phyloP scores from a whole-genome alignment of 2,888 invertebrate species.

The Bimastos eiseni region DNA sequence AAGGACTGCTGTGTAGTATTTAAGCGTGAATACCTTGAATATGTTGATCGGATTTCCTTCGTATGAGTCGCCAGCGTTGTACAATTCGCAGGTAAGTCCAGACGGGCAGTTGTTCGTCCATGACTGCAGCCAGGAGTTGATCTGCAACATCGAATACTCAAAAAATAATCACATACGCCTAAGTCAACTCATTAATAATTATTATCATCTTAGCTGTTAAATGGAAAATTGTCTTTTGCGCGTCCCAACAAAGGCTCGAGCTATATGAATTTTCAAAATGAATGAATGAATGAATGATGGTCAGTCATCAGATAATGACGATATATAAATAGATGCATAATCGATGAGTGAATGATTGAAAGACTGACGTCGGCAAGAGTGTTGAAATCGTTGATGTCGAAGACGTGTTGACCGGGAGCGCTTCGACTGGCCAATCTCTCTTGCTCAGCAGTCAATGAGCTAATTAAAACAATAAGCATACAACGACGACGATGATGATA shows the following conservation, averaged over 20 bases:
- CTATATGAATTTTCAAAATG: too few species aligned
- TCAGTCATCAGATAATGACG: too few species aligned
- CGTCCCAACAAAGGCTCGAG: too few species aligned
- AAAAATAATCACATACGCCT: too few species aligned
- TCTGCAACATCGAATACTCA: conserved; percentile 37
- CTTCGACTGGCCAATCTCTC: background rate
- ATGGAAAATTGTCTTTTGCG: too few species aligned
- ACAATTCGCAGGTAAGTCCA: conserved; percentile 33
- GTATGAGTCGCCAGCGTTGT: conserved; percentile 38
- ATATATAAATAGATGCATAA: too few species aligned
- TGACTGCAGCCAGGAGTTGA: conserved; percentile 33
- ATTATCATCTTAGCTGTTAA: too few species aligned
- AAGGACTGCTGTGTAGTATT: background rate
- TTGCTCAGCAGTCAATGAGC: background rate
- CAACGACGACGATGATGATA: too few species aligned
- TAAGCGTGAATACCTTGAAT: conserved; percentile 33
- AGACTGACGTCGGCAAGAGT: conserved; percentile 23
- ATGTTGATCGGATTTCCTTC: conserved; percentile 35
- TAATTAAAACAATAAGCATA: background rate
- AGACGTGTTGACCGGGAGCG: background rate
- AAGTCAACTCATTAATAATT: too few species aligned
- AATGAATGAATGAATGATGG: background rate
- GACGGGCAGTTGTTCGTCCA: conserved; percentile 30
- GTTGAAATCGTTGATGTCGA: conserved; percentile 29
- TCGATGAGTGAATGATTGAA: too few species aligned